Evolutionary conservation across 2,888 invertebrate species (phyloP).

Genomic region (Palloptera scutellata): DNA sequence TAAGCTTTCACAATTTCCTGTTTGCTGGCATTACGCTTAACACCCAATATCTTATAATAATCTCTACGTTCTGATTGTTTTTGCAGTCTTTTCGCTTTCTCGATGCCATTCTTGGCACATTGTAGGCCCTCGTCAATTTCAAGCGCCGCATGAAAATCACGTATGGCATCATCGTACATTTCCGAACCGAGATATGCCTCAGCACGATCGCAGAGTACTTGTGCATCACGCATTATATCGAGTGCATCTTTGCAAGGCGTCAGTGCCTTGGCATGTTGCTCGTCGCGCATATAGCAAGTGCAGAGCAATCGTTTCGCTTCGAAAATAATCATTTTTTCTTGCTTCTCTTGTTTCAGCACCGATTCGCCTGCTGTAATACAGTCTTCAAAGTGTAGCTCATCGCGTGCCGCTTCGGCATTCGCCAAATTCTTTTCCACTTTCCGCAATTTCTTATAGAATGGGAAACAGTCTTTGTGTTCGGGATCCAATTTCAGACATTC

Average conservation of each 20-base stretch:
- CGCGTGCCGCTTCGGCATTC: conserved; percentile 71
- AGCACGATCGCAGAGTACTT: conserved; percentile 86
- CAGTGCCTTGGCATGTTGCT: conserved; percentile 77
- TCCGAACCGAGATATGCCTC: conserved; percentile 91
- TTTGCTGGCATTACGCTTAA: conserved; percentile 89
- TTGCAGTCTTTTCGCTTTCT: conserved; percentile 87
- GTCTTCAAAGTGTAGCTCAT: conserved; percentile 71
- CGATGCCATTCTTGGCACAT: conserved; percentile 88
- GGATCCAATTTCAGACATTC: conserved; percentile 97
- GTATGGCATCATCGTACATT: conserved; percentile 91
- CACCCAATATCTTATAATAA: conserved; percentile 88
- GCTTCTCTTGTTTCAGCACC: conserved; percentile 74
- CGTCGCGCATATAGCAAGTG: conserved; percentile 76
- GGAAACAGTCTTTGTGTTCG: conserved; percentile 95
- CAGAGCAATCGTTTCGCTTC: conserved; percentile 82
- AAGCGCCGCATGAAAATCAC: conserved; percentile 85
- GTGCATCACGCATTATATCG: conserved; percentile 76
- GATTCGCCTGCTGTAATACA: conserved; percentile 76
- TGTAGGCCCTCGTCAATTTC: conserved; percentile 81
- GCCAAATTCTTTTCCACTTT: conserved; percentile 84
- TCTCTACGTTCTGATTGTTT: conserved; percentile 93
- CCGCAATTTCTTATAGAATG: conserved; percentile 94
- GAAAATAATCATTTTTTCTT: conserved; percentile 75
- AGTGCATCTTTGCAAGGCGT: conserved; percentile 81
- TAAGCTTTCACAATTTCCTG: conserved; percentile 96